Conservation (phyloP, 92 coral and sea anemone species). For the Isaurus tuberculatus region DNA sequence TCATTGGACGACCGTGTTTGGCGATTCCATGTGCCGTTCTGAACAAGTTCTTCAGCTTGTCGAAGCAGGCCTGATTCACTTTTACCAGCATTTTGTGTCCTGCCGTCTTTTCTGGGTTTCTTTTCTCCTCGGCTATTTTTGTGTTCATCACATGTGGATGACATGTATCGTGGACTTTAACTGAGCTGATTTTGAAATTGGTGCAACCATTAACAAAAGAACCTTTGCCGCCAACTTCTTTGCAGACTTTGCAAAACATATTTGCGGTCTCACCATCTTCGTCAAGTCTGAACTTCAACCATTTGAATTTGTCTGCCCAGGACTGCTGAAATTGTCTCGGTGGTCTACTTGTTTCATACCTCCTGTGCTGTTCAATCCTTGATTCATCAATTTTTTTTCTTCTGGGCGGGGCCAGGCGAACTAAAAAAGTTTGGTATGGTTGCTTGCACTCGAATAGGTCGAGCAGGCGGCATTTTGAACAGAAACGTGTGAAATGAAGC, state of each 20-base stretch:
- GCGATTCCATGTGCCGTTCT: constrained; percentile 26
- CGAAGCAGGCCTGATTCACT: constrained; percentile 8
- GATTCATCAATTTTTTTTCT: constrained; percentile 15
- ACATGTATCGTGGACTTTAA: constrained; percentile 14
- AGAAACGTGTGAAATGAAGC: constrained; percentile 27
- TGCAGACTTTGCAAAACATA: constrained; percentile 20
- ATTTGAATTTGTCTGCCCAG: constrained; percentile 15
- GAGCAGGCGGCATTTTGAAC: constrained; percentile 36
- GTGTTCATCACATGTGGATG: constrained; percentile 23
- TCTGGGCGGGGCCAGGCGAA: constrained; percentile 38
- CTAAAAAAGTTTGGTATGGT: constrained; percentile 28
- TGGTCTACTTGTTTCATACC: constrained; percentile 28
- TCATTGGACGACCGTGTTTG: constrained; percentile 15
- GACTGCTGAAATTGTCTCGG: constrained; percentile 28
- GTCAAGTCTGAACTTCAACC: neutral
- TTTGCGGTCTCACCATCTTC: constrained; percentile 15
- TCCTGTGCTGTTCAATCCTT: constrained; percentile 36
- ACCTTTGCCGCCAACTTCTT: constrained; percentile 17
- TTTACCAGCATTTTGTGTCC: constrained; percentile 18
- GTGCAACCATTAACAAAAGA: constrained; percentile 17
- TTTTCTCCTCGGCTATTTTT: constrained; percentile 21
- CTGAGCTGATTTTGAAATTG: constrained; percentile 19
- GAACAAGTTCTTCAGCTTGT: constrained; percentile 25
- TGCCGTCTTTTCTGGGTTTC: constrained; percentile 16
- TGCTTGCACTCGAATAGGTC: constrained; percentile 38